Base-by-base conservation (phyloP, 2,797 vertebrate species). In the Ammospiza maritima region DNA sequence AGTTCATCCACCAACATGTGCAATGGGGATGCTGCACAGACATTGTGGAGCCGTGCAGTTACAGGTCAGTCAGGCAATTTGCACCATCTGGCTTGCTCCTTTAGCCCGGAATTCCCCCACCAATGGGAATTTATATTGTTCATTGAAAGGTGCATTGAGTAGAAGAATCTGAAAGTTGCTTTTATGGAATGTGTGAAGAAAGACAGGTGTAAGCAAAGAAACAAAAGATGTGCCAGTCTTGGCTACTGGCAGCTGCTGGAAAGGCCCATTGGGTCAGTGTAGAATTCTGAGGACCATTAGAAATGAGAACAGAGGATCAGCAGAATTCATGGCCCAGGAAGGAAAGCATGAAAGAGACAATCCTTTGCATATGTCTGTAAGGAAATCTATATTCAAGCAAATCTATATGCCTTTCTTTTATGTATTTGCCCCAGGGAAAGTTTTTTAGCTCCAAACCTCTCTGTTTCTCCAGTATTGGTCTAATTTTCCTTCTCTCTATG, bases 31-130 rank as follows among this genome's bases (percentile, higher is more conserved):
- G 73, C 56, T 19, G 2, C 3, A 42, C 74, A 40, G 48, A 60
- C 45, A 17, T 4, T 0, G 2, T 0, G 2, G 73, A 71, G 62
- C n/a, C 1, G 0, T 13, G 29, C 67, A 11, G 32, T n/a, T 56
- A 9, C 10, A 18, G 30, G 53, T 67, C 89, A 61, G 53, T 22
- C 56, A 38, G 48, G 14, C 36, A n/a, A 4, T 64, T 71, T 67
- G 19, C 48, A 76, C 71, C 77, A 94, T 56, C 74, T 78, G 70
- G 26, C 20, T 34, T 32, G 12, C 36, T 64, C 44, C 71, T 62
- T 44, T 72, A 74, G 72, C 29, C 42, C 16, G 4, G 9, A 83
- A 18, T 51, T 60, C 8, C 23, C 34, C 42, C 32, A 13, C 45
- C 78, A 85, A 72, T 12, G 34, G 40, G 47, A 85, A 84, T 48